Conservation (phyloP, 2,113 vertebrate species). For the Salvelinus fontinalis region DNA sequence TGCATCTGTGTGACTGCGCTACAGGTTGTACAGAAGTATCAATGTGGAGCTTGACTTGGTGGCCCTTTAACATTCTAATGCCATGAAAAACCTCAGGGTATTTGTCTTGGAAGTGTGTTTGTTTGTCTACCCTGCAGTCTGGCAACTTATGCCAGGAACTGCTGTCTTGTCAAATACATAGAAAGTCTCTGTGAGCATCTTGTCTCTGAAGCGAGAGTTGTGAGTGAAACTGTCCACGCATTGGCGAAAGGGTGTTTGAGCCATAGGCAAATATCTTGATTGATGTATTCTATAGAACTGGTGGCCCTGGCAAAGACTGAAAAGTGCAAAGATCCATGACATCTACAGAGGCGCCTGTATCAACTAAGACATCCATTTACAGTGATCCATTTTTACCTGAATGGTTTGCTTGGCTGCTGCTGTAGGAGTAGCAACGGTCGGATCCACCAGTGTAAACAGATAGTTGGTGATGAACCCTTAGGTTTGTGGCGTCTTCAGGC, state of each 20-base stretch:
- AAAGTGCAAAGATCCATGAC: not conserved
- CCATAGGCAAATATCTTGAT: not conserved
- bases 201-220: not conserved
- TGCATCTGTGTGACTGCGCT: not conserved
- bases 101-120: not conserved
- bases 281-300: not conserved
- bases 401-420: not conserved
- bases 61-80: not conserved
- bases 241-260: not conserved
- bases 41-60: not conserved
- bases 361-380: not conserved
- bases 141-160: not conserved
- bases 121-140: not conserved
- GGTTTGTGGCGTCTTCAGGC: not conserved
- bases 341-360: not conserved
- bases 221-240: not conserved
- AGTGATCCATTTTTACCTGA: not conserved
- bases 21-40: not conserved
- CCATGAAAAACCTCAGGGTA: not conserved
- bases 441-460: not conserved
- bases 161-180: not conserved
- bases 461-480: not conserved
- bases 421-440: not conserved
- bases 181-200: not conserved
- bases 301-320: not conserved